phyloP scores from a whole-genome alignment of 2,888 invertebrate species.

The Scrobipalpa atriplicella region DNA sequence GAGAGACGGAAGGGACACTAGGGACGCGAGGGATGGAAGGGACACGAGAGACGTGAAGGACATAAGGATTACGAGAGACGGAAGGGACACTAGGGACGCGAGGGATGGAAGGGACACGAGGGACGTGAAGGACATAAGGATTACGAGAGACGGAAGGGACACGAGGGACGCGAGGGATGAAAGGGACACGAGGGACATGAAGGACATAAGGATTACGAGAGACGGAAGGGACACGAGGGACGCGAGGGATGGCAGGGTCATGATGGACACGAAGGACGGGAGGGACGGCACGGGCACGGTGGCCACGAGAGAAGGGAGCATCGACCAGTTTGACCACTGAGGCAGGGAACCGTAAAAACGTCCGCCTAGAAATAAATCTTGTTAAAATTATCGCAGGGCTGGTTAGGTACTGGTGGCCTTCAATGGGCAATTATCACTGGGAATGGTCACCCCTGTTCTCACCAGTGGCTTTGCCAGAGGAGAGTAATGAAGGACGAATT shows the following conservation, averaged over 20 bases:
- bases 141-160: no score
- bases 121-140: no score
- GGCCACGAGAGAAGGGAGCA: no score
- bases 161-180: no score
- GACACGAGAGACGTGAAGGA: no score
- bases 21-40: no score
- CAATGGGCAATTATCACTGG: conserved; percentile 18
- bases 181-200: background rate
- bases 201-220: background rate
- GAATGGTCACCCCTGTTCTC: background rate
- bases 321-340: background rate
- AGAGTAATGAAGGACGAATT: background rate
- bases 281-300: background rate
- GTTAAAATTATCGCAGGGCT: conserved; percentile 25
- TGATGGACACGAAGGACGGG: background rate
- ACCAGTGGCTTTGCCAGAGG: background rate
- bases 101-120: no score
- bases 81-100: no score
- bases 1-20: no score
- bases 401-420: conserved; percentile 1
- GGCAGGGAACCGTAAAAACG: conserved; percentile 1
- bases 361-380: conserved; percentile 28
- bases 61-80: no score
- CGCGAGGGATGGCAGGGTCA: background rate
- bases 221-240: background rate